Percentiles rank a stretch among this genome's conserved stretches.
These are phyloP conservation scores for Heteromurus nitidus DNA, from an alignment of 2,888 invertebrate species.

Conservation along the genomic window DNA sequence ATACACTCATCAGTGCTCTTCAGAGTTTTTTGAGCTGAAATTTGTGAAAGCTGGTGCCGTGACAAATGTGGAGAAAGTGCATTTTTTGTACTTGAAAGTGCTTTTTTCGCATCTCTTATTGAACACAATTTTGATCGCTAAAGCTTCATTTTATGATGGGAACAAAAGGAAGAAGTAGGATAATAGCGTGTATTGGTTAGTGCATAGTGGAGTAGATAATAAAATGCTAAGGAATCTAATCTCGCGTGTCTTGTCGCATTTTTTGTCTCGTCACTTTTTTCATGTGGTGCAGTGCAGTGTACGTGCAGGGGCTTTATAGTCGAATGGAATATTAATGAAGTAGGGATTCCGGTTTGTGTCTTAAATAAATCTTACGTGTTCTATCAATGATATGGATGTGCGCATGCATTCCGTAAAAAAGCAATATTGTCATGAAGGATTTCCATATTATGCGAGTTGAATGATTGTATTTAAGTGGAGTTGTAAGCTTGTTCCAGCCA, in stretches of 20 bases:
- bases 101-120: constrained; percentile 13
- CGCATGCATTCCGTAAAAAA: too few species aligned
- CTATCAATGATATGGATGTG: not conserved
- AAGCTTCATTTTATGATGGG: constrained; percentile 15
- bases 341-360: constrained; percentile 46
- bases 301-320: not conserved
- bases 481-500: not conserved
- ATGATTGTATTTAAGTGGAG: too few species aligned
- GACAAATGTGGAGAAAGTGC: constrained; percentile 3
- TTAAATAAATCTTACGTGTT: constrained; percentile 20
- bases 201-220: too few species aligned
- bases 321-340: constrained; percentile 4
- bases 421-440: too few species aligned
- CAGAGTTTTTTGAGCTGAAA: not conserved
- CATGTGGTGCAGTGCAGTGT: constrained; percentile 2
- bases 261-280: not conserved
- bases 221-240: not conserved
- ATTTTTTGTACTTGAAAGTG: not conserved
- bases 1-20: too few species aligned
- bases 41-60: not conserved
- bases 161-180: not conserved
- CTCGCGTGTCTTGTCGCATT: constrained; percentile 14
- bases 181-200: not conserved
- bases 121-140: not conserved
- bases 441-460: too few species aligned